Evolutionary conservation across 2,113 vertebrate genomes (phyloP), one percentile per base, ranked within the genome.

Genomic region (Festucalex cinctus): DNA sequence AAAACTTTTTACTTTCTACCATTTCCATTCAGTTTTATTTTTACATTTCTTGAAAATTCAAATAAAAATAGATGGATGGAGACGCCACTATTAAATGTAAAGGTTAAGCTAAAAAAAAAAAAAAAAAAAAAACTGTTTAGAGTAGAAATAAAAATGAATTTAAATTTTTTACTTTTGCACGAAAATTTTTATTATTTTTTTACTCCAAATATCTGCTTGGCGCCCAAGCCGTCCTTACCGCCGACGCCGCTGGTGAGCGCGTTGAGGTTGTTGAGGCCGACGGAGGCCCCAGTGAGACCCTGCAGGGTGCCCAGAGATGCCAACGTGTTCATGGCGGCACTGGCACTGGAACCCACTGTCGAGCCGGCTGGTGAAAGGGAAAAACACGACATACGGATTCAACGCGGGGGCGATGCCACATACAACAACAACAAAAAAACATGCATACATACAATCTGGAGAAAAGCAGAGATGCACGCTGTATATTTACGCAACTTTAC

Each of bases 241-340:
- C 91, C 89, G 85, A 96, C 91, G 86, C 93, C 94, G 93, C 93
- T 93, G 92, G 95, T 94, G 91, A 98, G 95, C 92, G 95, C 95
- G 87, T 95, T 97, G 82, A 98, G 95, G 89, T 94, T 97, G 85
- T 94, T 96, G 93, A 98, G 83, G 88, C 95, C 95, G 77, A 98
- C 85, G 61, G 96, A 96, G 73, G 93, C 93, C 88, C 94, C 96
- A 69, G 94, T 94, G 82, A 97, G 71, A 87, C 96, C 93, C 92
- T 97, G 95, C 79, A 98, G 93, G 83, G 95, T 94, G 76, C 95
- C 93, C 82, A 98, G 92, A 86, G 95, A 97, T 84, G 95, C 95
- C 92, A 98, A 87, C 70, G 96, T 95, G 86, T 93, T 98, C 94
- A 98, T 95, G 80, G 96, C 95, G 35, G 95, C 95, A 77, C 94